A percentile compares a stretch with the other conserved stretches of the same genome.
phyloP scores from a whole-genome alignment of 2,888 invertebrate genomes.

The Coronaproctus castanopsis region DNA sequence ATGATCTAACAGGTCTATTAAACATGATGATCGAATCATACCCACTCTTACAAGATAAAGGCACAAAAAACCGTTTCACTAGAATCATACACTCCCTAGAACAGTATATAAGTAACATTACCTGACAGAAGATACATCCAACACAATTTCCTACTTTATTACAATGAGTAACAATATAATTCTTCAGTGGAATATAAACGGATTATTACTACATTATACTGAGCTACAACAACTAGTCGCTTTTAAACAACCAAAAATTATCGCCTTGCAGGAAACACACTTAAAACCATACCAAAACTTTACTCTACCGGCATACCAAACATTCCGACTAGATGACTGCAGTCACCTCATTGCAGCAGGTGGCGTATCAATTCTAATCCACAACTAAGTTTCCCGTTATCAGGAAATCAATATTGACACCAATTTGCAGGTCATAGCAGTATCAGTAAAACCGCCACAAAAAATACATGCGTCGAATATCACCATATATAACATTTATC shows the following conservation, averaged over 20 bases:
- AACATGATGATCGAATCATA: background rate
- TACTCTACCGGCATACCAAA: background rate
- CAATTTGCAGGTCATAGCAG: too few relatives aligned
- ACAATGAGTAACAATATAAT: background rate
- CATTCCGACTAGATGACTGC: background rate
- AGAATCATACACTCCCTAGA: background rate
- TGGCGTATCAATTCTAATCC: too few relatives aligned
- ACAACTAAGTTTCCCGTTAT: too few relatives aligned
- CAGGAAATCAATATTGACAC: too few relatives aligned
- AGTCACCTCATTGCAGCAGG: too few relatives aligned
- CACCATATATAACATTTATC: too few relatives aligned
- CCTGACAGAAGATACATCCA: background rate
- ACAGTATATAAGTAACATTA: background rate
- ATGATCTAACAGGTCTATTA: background rate
- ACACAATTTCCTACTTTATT: too few relatives aligned
- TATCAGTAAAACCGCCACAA: too few relatives aligned
- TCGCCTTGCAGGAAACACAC: background rate
- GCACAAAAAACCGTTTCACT: background rate
- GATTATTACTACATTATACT: background rate
- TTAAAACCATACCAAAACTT: background rate
- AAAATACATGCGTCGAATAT: too few relatives aligned
- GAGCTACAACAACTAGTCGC: background rate
- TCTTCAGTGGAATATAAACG: background rate
- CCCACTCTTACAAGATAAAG: background rate
- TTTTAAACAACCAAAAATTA: background rate